Evolutionary conservation across 2,113 vertebrate genomes (phyloP).

Genomic region (Elephantulus edwardii): DNA sequence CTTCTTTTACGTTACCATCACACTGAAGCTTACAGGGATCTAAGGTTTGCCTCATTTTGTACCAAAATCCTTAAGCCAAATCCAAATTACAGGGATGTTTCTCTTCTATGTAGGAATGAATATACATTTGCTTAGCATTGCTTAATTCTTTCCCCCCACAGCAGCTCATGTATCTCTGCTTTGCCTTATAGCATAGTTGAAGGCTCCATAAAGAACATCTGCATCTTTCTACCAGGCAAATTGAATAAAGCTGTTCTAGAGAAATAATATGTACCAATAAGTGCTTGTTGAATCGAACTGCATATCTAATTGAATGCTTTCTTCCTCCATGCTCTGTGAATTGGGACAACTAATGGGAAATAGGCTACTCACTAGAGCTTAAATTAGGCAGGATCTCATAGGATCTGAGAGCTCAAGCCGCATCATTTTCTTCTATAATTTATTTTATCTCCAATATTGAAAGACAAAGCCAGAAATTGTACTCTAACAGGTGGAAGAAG

Average conservation of each 20-base stretch:
- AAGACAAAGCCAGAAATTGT: neutral
- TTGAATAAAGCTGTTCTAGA: slow-evolving; percentile 1
- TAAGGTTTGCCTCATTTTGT: neutral
- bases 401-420: neutral
- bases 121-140: neutral
- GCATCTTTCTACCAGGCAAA: slow-evolving; percentile 14
- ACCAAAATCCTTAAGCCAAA: neutral
- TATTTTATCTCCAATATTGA: slow-evolving; percentile 20
- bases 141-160: neutral
- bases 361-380: neutral
- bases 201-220: neutral
- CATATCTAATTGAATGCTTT: neutral
- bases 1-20: neutral
- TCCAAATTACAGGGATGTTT: neutral
- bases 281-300: neutral
- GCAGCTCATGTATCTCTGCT: neutral
- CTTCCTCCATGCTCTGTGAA: neutral
- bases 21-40: neutral
- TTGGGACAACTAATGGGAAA: slow-evolving; percentile 35
- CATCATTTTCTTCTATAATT: slow-evolving; percentile 47
- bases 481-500: neutral
- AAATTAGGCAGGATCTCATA: slow-evolving; percentile 39
- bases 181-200: neutral
- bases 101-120: neutral
- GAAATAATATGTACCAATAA: slow-evolving; percentile 18